A percentile compares a stretch with the other conserved stretches of the same genome.
Evolutionary conservation across 1,140 invertebrate genomes (phyloP).

Genomic region (Laupala kohalensis): DNA sequence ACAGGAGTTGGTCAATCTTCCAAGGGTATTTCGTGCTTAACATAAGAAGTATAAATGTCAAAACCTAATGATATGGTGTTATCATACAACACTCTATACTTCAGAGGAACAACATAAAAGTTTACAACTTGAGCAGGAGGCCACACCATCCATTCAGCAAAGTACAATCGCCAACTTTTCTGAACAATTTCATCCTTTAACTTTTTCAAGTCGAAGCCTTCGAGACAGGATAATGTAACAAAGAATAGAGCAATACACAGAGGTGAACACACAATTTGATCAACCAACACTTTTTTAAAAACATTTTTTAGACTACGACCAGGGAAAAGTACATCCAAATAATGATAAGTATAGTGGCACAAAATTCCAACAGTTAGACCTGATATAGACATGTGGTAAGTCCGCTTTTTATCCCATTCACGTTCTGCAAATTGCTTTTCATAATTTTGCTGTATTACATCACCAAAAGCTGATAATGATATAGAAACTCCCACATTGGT

Average conservation of each 20-base stretch:
- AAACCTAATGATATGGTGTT: slow-evolving; percentile 81
- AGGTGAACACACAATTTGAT: slow-evolving; percentile 81
- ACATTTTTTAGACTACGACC: slow-evolving; percentile 55
- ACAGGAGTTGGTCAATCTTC: too few species aligned
- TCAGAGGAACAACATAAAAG: slow-evolving; percentile 74
- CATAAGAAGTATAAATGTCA: slow-evolving; percentile 82
- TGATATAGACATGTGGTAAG: slow-evolving; percentile 62
- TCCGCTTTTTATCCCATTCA: slow-evolving; percentile 50
- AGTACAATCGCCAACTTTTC: slow-evolving; percentile 67
- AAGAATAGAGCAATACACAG: slow-evolving; percentile 72
- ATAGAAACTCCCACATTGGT: slow-evolving; percentile 78
- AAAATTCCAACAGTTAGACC: slow-evolving; percentile 67
- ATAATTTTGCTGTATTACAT: slow-evolving; percentile 72
- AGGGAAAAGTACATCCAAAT: slow-evolving; percentile 52
- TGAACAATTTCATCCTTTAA: slow-evolving; percentile 56
- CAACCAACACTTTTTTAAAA: slow-evolving; percentile 70
- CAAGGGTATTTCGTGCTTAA: slow-evolving; percentile 47
- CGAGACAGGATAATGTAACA: slow-evolving; percentile 56
- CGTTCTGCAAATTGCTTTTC: slow-evolving; percentile 43
- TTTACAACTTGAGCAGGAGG: slow-evolving; percentile 65
- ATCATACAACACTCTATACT: slow-evolving; percentile 79
- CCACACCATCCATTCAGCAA: slow-evolving; percentile 70
- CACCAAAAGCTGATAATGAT: slow-evolving; percentile 60
- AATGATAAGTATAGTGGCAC: slow-evolving; percentile 74
- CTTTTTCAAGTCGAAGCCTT: slow-evolving; percentile 44